Percentiles rank a stretch among this genome's conserved stretches.
Conservation (phyloP, 35 echinoderm and acorn worm genomes). For the Strongylocentrotus purpuratus region DNA sequence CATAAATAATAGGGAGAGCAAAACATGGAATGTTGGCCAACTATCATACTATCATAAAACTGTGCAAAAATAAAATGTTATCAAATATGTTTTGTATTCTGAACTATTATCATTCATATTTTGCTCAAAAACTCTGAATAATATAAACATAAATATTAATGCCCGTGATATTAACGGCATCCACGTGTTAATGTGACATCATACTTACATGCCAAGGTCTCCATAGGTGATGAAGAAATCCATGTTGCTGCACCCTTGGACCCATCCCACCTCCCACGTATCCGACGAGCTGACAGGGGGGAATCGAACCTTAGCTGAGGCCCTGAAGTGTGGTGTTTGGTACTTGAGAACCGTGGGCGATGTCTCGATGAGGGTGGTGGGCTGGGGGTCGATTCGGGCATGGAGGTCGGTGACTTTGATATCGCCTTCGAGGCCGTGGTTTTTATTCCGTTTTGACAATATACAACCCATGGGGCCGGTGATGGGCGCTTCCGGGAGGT, state of each 20-base stretch:
- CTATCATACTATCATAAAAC: too few species aligned
- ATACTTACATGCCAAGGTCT: slow-evolving; percentile 94
- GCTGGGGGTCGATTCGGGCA: slow-evolving; percentile 89
- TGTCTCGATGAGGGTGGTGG: slow-evolving; percentile 87
- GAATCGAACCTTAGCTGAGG: slow-evolving; percentile 89
- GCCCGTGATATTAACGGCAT: not conserved
- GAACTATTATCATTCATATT: too few species aligned
- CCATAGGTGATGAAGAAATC: slow-evolving; percentile 98
- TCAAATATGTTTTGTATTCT: too few species aligned
- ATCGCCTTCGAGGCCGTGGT: slow-evolving; percentile 88
- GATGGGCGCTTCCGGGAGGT: slow-evolving; percentile 7
- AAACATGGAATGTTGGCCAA: too few species aligned
- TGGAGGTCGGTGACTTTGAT: slow-evolving; percentile 96
- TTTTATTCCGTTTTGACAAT: slow-evolving; percentile 93
- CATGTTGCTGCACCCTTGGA: slow-evolving; percentile 96
- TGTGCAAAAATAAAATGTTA: too few species aligned
- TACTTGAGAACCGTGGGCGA: slow-evolving; percentile 96
- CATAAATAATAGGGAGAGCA: too few species aligned
- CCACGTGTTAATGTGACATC: not conserved
- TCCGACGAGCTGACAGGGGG: slow-evolving; percentile 87
- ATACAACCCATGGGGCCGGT: slow-evolving; percentile 94
- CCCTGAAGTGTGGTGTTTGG: slow-evolving; percentile 93
- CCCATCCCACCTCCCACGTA: slow-evolving; percentile 97
- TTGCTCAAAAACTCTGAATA: too few species aligned
- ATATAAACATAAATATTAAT: not conserved